Base-by-base conservation (phyloP, 2,888 invertebrate genomes). In the Lithophane semibrunnea region DNA sequence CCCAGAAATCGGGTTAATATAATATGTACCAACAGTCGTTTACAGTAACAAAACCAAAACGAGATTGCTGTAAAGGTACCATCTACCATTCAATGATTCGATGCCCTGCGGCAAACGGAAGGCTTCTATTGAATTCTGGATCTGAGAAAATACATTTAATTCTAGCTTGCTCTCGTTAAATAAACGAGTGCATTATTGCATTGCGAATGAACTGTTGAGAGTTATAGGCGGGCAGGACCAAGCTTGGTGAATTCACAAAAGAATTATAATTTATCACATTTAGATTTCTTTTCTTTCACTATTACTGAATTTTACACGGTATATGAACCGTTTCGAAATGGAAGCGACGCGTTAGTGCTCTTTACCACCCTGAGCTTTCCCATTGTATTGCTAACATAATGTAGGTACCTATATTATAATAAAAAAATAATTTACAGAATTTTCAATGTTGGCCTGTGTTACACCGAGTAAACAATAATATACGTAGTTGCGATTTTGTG, bases 31-130 rank as follows among this genome's bases (percentile, higher is more conserved):
- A 24, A 37, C 9, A 24, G 10, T 60, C n/a, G 13, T 74, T 49
- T 49, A 73, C 77, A 85, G 73, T 29, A 76, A 79, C 3, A n/a
- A 8, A 49, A n/a, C 12, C 9, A 44, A 44, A 75, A 52, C 16
- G n/a, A n/a, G 4, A 37, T 75, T 29, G 37, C n/a, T 52, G 16
- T n/a, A n/a, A 13, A 58, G 47, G 37, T 13, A 56, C 8, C 29
- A 24, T 21, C 8, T 18, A 73, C 18, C 21, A 16, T 29, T 58
- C 44, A 37, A 18, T 54, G 54, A 3, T 37, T 37, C 37, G 5
- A 37, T 37, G 37, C 1, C 2, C 29, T 29, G 29, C 18, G 12
- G 29, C n/a, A 24, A 10, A 54, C 12, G 8, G 12, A 8, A 37
- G 12, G 3, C n/a, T 21, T 54, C 18, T 69, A 24, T 44, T 44